A percentile compares a stretch with the other conserved stretches of the same genome.
Conservation (phyloP, 2,797 vertebrate species). For the Chromobotia macracanthus region DNA sequence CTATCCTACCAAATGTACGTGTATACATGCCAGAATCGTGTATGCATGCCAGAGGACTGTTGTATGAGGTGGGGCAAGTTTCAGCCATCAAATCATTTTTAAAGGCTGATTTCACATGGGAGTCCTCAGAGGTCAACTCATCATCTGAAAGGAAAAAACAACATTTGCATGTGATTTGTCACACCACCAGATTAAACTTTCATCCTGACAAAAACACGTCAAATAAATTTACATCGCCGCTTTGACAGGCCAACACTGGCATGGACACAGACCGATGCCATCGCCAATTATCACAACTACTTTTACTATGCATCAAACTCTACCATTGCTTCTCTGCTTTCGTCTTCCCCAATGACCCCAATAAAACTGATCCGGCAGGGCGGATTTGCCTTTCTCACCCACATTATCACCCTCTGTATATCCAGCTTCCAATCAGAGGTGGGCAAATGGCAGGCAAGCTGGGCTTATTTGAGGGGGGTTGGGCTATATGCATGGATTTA, state of each 20-base stretch:
- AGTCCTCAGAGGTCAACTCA: conserved; percentile 91
- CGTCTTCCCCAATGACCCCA: conserved; percentile 71
- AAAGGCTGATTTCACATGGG: conserved; percentile 88
- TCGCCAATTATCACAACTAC: conserved; percentile 82
- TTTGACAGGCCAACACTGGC: conserved; percentile 87
- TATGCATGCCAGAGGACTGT: conserved; percentile 28
- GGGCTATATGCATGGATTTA: conserved; percentile 81
- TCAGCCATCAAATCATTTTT: conserved; percentile 81
- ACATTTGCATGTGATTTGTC: conserved; percentile 98
- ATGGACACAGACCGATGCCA: conserved; percentile 83
- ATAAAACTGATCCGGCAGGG: conserved; percentile 84
- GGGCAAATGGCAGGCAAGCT: conserved; percentile 73
- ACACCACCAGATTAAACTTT: conserved; percentile 95
- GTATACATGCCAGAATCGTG: background rate
- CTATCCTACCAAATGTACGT: background rate
- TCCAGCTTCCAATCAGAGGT: conserved; percentile 84
- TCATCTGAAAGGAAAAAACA: conserved; percentile 91
- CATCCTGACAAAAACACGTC: conserved; percentile 97
- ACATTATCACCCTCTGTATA: conserved; percentile 77
- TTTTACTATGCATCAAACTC: conserved; percentile 78
- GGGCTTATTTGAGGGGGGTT: conserved; percentile 79
- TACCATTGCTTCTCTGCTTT: conserved; percentile 64
- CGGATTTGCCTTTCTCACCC: conserved; percentile 82
- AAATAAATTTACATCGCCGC: conserved; percentile 94
- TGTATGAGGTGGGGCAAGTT: conserved; percentile 55